Evolutionary conservation across 2,888 invertebrate species (phyloP), one percentile per base, ranked within the genome.

Genomic region (Hirtodrosophila duncani): DNA sequence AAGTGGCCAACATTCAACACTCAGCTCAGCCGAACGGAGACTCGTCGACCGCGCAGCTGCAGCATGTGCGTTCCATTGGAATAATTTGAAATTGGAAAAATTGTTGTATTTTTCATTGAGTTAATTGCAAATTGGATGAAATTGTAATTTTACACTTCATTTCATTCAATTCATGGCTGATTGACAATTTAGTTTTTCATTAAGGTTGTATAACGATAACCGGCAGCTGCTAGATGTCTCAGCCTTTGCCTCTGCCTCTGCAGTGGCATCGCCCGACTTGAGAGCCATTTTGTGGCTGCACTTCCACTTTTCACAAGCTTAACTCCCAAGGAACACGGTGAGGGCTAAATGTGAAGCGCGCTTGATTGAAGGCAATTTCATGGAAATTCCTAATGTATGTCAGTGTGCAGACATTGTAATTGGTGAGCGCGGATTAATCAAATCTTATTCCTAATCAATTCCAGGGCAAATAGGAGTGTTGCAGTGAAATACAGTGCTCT

Each of bases 91-190:
- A 81, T 75, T 69, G 75, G 51, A 46, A 58, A 64, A 65, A 55
- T 59, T 39, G 41, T 51, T 26, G 46, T 38, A 30, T 61, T 63
- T 78, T 75, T 72, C 79, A 74, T 79, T 74, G 82, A 79, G 80
- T 84, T 84, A 83, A 83, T 84, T 84, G 84, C 81, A 84, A 84
- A 82, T 84, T 81, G 79, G 82, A 80, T 84, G 78, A 85, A 85
- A 84, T 84, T 84, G 82, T 81, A 85, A 85, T 85, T 85, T 85
- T 84, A 81, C 83, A 83, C 84, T 82, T 85, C 79, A 80, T 80
- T 83, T 83, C 67, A 64, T 79, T 64, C 81, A 83, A 80, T 85
- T 85, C 82, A 79, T 82, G 85, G 80, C 81, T 85, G 84, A 83
- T 83, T 84, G 83, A 78, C 79, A 83, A 84, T 83, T 84, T 77